Conservation (phyloP, 2,797 vertebrate species). For the Decapterus maruadsi region DNA sequence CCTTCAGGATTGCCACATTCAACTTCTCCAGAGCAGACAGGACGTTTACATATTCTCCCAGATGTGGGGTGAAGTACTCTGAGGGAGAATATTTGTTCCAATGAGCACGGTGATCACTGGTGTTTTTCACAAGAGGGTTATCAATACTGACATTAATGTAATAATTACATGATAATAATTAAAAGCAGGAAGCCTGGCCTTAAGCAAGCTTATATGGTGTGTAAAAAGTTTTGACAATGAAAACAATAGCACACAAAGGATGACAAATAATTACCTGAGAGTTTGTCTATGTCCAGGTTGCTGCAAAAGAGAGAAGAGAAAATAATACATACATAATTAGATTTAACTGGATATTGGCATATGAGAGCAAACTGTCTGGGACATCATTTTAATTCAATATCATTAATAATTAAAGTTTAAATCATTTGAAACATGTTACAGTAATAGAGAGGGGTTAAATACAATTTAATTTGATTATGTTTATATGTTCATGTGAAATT, state of each 20-base stretch:
- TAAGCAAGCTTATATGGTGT: neutral
- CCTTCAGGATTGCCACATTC: slow-evolving; percentile 91
- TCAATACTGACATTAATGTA: neutral
- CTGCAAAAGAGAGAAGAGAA: slow-evolving; percentile 61
- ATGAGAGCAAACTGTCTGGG: neutral
- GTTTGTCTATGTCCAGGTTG: slow-evolving; percentile 85
- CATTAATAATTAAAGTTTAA: neutral
- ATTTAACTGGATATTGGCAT: neutral
- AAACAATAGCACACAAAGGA: neutral
- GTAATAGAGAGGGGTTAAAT: neutral
- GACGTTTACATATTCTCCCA: slow-evolving; percentile 92
- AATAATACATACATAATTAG: neutral
- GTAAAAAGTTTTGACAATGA: neutral
- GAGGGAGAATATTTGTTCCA: slow-evolving; percentile 22
- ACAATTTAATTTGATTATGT: neutral
- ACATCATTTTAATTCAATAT: neutral
- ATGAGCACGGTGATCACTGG: neutral
- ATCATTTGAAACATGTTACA: neutral
- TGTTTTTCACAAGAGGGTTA: slow-evolving; percentile 6
- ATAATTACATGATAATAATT: neutral
- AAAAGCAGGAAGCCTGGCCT: neutral
- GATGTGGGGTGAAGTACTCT: slow-evolving; percentile 93
- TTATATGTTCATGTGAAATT: no score
- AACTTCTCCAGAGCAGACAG: slow-evolving; percentile 92
- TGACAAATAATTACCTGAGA: slow-evolving; percentile 77